Evolutionary conservation across 1,140 invertebrate species (phyloP).

Genomic region (Condylostylus longicornis): DNA sequence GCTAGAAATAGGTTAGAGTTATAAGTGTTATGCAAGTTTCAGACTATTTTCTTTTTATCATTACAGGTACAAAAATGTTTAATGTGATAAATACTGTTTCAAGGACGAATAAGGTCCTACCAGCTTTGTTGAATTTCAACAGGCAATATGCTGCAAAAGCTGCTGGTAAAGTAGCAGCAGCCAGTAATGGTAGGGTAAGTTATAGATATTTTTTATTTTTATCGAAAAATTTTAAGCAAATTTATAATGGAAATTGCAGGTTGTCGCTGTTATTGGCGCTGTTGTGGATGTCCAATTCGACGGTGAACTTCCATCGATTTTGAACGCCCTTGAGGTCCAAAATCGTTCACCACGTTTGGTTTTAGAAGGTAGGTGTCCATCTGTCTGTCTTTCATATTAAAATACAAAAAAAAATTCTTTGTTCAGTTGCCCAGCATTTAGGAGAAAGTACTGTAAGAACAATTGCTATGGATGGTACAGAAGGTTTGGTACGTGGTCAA

Average conservation of each 20-base stretch:
- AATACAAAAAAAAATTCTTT: background rate
- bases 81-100: too few relatives aligned
- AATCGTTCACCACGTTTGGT: slow-evolving; percentile 58
- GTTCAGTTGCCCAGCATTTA: slow-evolving; percentile 51
- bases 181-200: slow-evolving; percentile 36
- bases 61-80: too few relatives aligned
- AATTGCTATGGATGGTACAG: slow-evolving; percentile 99
- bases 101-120: too few relatives aligned
- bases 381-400: too few relatives aligned
- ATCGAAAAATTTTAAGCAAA: too few relatives aligned
- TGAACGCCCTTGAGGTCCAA: slow-evolving; percentile 91
- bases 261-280: slow-evolving; percentile 97
- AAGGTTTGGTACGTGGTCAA: slow-evolving; percentile 89
- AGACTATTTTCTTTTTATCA: too few relatives aligned
- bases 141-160: slow-evolving; percentile 36
- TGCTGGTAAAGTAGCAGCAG: slow-evolving; percentile 36
- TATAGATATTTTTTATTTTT: too few relatives aligned
- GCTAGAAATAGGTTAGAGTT: too few relatives aligned
- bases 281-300: slow-evolving; percentile 99
- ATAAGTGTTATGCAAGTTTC: too few relatives aligned
- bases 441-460: slow-evolving; percentile 92
- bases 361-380: too few relatives aligned
- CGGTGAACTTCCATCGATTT: slow-evolving; percentile 86
- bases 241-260: too few relatives aligned
- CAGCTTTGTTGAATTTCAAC: too few relatives aligned